Conservation (phyloP, 1,140 invertebrate species). For the Acromyrmex heyeri region DNA sequence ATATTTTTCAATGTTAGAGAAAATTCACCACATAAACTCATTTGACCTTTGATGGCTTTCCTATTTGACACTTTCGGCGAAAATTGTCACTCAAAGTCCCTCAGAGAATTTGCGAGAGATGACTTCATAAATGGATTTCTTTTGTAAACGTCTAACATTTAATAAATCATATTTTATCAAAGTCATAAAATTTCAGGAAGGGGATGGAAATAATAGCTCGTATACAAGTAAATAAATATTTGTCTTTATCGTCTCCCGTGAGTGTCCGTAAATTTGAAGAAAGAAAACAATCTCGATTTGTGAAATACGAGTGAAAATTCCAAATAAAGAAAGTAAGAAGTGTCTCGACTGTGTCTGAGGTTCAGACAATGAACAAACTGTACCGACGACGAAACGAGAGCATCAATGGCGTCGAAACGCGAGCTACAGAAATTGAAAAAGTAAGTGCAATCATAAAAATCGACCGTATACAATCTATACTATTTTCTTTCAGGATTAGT, state of each 20-base stretch:
- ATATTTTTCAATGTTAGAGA: not conserved
- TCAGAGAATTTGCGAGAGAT: not conserved
- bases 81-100: slow-evolving; percentile 26
- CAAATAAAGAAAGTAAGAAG: not conserved
- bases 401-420: slow-evolving; percentile 35
- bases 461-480: slow-evolving; percentile 1
- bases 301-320: slow-evolving; percentile 34
- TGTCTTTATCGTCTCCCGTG: not conserved
- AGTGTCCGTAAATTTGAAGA: not conserved
- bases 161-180: slow-evolving; percentile 31
- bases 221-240: slow-evolving; percentile 35
- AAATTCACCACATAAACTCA: not conserved
- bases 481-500: slow-evolving; percentile 14
- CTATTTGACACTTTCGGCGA: slow-evolving; percentile 9
- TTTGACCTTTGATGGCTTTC: slow-evolving; percentile 20
- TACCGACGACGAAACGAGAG: slow-evolving; percentile 30
- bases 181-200: not conserved
- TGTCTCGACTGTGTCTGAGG: not conserved
- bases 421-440: slow-evolving; percentile 41
- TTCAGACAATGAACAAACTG: slow-evolving; percentile 40
- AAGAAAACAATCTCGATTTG: not conserved
- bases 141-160: slow-evolving; percentile 4
- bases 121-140: slow-evolving; percentile 1
- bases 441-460: slow-evolving; percentile 52
- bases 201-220: not conserved